Conservation (phyloP, 2,888 invertebrate species). For the Campopleginae sp. region DNA sequence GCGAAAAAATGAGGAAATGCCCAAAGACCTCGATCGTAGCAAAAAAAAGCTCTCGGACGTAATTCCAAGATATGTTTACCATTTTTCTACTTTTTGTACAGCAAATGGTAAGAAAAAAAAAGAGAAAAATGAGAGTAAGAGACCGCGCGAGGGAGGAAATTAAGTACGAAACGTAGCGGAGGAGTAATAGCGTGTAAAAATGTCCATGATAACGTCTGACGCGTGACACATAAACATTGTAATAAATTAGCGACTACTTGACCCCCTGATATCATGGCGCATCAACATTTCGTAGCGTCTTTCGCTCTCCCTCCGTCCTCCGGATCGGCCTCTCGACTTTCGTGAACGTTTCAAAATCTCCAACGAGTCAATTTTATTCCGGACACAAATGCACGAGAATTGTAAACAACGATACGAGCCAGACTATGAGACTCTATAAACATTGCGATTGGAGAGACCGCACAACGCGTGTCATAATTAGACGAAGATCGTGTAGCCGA, state of each 20-base stretch:
- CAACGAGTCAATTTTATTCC: background rate
- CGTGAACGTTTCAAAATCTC: conserved; percentile 27
- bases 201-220: conserved; percentile 74
- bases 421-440: background rate
- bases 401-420: background rate
- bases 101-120: background rate
- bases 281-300: conserved; percentile 66
- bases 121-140: background rate
- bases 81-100: background rate
- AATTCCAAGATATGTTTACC: too few relatives aligned
- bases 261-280: conserved; percentile 80
- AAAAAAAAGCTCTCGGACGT: background rate
- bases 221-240: conserved; percentile 84
- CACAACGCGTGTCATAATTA: conserved; percentile 77
- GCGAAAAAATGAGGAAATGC: background rate
- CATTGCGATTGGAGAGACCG: conserved; percentile 66
- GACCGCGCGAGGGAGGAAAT: background rate
- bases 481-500: conserved; percentile 69
- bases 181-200: conserved; percentile 53
- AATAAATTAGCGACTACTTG: conserved; percentile 84
- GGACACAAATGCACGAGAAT: background rate
- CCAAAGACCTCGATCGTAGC: background rate
- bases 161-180: conserved; percentile 15
- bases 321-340: background rate
- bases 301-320: conserved; percentile 35